These are phyloP conservation scores for Gopherus flavomarginatus DNA, from an alignment of 2,113 vertebrate species.

Conservation along the genomic window DNA sequence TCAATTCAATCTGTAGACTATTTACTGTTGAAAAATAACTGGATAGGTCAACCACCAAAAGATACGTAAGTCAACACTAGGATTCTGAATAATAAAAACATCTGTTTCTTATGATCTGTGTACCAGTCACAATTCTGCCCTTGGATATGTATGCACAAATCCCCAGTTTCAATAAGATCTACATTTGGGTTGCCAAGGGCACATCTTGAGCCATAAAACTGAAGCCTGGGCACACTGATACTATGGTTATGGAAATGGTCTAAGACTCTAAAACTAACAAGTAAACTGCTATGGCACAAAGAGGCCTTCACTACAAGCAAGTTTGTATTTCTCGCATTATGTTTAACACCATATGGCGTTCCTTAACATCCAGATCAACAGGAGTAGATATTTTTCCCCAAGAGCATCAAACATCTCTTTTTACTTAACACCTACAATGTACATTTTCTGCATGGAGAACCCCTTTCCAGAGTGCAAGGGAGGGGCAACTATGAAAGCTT, in stretches of 20 bases:
- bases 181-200: neutral
- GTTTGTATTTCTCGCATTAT: neutral
- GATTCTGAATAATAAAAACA: neutral
- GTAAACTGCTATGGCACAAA: neutral
- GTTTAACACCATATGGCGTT: neutral
- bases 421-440: neutral
- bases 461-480: neutral
- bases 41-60: neutral
- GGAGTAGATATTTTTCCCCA: neutral
- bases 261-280: neutral
- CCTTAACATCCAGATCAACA: neutral
- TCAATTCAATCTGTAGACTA: neutral
- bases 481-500: neutral
- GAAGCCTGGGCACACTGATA: neutral
- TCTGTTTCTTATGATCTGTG: neutral
- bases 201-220: neutral
- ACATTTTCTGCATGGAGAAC: neutral
- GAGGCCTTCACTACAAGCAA: neutral
- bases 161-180: neutral
- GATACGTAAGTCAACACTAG: neutral
- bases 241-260: neutral
- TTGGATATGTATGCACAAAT: neutral
- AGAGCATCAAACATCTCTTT: neutral
- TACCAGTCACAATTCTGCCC: neutral
- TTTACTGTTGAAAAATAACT: neutral